These are phyloP conservation scores for Oenanthe melanoleuca DNA, from an alignment of 2,113 vertebrate species.

Conservation along the genomic window DNA sequence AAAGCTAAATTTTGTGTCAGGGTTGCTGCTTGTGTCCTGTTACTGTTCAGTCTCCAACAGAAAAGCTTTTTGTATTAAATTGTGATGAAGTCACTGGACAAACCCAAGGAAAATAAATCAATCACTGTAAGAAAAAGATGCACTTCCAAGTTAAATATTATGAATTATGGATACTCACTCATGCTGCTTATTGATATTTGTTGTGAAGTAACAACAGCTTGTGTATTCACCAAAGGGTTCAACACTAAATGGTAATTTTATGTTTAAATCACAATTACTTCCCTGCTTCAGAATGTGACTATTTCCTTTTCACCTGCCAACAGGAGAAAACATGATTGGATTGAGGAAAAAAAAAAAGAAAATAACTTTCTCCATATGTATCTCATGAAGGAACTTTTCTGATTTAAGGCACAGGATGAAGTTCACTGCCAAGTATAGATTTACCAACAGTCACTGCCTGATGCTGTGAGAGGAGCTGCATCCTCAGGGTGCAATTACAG, in stretches of 20 bases:
- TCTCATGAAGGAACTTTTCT: background rate
- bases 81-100: background rate
- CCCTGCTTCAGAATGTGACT: background rate
- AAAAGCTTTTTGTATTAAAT: background rate
- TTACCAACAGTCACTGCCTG: background rate
- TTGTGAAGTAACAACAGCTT: background rate
- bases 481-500: constrained; percentile 60
- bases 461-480: background rate
- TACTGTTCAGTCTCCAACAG: background rate
- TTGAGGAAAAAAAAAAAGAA: background rate
- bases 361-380: background rate
- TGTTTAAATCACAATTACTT: background rate
- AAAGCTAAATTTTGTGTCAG: background rate
- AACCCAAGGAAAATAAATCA: background rate
- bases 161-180: background rate
- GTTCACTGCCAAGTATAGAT: background rate
- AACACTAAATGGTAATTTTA: background rate
- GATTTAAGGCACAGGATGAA: background rate
- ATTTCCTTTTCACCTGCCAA: background rate
- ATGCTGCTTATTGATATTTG: background rate
- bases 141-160: background rate
- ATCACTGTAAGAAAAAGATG: background rate
- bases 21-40: background rate
- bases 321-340: background rate
- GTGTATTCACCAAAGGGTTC: background rate